A percentile compares a stretch with the other conserved stretches of the same genome.
Evolutionary conservation across 2,113 vertebrate genomes (phyloP).

Genomic region (Columba janthina): DNA sequence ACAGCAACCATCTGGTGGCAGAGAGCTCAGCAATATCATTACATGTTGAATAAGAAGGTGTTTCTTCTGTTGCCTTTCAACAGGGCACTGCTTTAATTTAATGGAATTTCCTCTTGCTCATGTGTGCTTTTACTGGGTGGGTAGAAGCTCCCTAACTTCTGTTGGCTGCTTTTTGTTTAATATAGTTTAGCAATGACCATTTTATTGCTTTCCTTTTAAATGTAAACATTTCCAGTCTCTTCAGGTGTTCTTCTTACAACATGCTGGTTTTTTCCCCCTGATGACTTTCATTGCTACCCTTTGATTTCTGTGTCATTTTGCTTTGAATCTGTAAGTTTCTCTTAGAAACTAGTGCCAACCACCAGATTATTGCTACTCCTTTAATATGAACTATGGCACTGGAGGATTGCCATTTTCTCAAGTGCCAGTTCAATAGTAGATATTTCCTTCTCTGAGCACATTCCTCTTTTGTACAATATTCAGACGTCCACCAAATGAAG

Average conservation of each 20-base stretch:
- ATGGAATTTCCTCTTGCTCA: not conserved
- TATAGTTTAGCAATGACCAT: not conserved
- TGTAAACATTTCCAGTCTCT: not conserved
- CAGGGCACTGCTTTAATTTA: not conserved
- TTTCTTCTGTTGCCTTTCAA: not conserved
- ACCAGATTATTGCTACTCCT: not conserved
- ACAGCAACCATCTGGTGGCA: not conserved
- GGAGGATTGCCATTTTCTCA: not conserved
- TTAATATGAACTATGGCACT: not conserved
- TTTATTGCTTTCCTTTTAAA: not conserved
- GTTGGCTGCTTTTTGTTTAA: not conserved
- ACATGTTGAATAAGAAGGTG: not conserved
- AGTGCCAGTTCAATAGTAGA: not conserved
- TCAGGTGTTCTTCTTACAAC: fast-evolving
- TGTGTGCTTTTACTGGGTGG: not conserved
- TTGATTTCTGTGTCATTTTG: not conserved
- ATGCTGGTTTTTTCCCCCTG: fast-evolving
- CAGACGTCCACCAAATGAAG: not conserved
- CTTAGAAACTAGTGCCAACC: not conserved
- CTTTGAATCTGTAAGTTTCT: not conserved
- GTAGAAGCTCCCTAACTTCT: not conserved
- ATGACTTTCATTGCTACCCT: not conserved
- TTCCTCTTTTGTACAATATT: not conserved
- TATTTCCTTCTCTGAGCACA: not conserved
- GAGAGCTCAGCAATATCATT: not conserved